Conservation (phyloP, 2,113 vertebrate genomes). For the Ceratotherium simum region DNA sequence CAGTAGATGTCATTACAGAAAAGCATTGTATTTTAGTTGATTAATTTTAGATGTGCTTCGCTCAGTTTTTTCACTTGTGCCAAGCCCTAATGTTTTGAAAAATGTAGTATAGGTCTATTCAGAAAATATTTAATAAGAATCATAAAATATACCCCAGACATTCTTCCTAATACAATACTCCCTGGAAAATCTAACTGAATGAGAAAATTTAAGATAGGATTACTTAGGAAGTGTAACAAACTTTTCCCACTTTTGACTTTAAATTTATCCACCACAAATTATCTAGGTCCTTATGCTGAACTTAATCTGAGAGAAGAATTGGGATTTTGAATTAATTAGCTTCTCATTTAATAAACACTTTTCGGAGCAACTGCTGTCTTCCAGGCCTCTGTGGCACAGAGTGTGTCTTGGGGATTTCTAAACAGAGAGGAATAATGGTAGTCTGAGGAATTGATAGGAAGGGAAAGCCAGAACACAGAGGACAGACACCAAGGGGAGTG, state of each 20-base stretch:
- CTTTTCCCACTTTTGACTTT: not conserved
- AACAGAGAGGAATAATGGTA: not conserved
- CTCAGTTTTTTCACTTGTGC: not conserved
- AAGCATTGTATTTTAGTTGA: slow-evolving; percentile 39
- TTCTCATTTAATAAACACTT: not conserved
- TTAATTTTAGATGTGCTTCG: slow-evolving; percentile 44
- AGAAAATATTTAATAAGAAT: slow-evolving; percentile 15
- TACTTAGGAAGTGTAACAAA: not conserved
- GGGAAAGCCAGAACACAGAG: not conserved
- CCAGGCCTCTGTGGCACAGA: not conserved
- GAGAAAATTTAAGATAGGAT: slow-evolving; percentile 22
- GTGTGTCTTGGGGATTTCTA: not conserved
- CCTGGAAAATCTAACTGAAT: slow-evolving; percentile 43
- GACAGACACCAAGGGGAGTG: not conserved
- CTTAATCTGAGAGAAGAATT: not conserved
- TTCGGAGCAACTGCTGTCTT: not conserved
- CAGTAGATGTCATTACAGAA: slow-evolving; percentile 30
- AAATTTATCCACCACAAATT: not conserved
- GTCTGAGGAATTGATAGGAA: not conserved
- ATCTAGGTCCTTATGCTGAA: not conserved
- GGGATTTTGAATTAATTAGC: not conserved
- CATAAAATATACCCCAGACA: not conserved
- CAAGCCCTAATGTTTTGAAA: slow-evolving; percentile 4
- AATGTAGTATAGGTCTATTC: not conserved
- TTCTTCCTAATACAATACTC: slow-evolving; percentile 32